Base-by-base conservation (phyloP, 2,888 invertebrate species). In the Conomelus anceps region DNA sequence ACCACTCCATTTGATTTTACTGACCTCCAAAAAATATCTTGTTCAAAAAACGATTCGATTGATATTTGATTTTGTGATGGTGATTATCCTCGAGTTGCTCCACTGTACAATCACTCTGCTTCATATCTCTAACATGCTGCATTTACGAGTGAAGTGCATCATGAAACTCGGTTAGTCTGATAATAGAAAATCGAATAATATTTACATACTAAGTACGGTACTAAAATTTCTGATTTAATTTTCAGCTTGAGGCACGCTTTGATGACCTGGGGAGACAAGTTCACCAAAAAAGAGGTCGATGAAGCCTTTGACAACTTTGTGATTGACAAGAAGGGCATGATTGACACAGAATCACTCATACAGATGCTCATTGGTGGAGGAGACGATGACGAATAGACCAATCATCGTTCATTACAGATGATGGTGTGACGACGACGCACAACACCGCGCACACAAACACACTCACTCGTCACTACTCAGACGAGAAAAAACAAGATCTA, bases 221-320 rank as follows among this genome's bases (percentile, higher is more conserved):
- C 63, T 63, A 17, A 85, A 85, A 11, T 87, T 87, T 3, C 29
- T 85, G 88, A 90, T 91, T 7, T n/a, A 23, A 91, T 90, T 92
- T 93, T 1, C 92, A 96, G 96, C 93, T 95, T 98, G 94, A 96
- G 97, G 94, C 97, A 97, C 94, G 97, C 98, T 92, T 95, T 98
- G 93, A 96, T 97, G 96, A 97, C 97, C 94, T 98, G 96, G 96
- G 98, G 98, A 92, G 98, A 98, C 93, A 98, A 97, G 94, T 98
- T 98, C 96, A 94, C 96, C 93, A 95, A 95, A 92, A 96, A 97
- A 93, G 98, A 98, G 94, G 97, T 97, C 93, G 97, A 98, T 94
- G 98, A 98, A 93, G 98, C 98, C 91, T 98, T 96, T 94, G 98
- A 98, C 94, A 97, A 97, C 94, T 97, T 98, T 96, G 96, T 96